Evolutionary conservation across 2,888 invertebrate genomes (phyloP).

Genomic region (Drosophila pseudotalamancana): DNA sequence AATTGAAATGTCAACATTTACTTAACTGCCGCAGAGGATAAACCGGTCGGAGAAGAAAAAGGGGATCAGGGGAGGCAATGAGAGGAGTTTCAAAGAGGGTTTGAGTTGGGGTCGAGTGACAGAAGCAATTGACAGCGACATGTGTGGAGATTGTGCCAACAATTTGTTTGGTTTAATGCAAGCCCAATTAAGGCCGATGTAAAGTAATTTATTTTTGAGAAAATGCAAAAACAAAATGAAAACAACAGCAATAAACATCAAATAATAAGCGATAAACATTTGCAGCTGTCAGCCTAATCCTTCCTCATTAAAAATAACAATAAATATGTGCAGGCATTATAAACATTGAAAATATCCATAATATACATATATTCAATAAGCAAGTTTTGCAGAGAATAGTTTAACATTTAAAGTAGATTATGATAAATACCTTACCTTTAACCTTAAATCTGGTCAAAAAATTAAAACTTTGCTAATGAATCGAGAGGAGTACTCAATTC

Average conservation of each 20-base stretch:
- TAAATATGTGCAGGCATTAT: conserved; percentile 12
- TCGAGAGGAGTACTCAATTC: background rate
- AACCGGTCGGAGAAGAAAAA: background rate
- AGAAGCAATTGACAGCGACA: conserved; percentile 31
- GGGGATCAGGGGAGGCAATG: no score
- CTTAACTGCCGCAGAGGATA: conserved; percentile 33
- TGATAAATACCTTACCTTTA: no score
- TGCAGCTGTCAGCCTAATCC: conserved; percentile 47
- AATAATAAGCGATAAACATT: conserved; percentile 42
- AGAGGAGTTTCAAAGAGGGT: no score
- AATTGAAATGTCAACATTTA: conserved; percentile 61
- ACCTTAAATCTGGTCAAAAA: no score
- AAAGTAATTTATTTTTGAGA: conserved; percentile 46
- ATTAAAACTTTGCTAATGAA: background rate
- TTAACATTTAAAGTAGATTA: background rate
- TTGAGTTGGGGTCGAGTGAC: background rate
- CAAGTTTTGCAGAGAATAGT: background rate
- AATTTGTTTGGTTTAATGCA: conserved; percentile 32
- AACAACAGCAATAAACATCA: conserved; percentile 23
- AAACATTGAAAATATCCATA: conserved; percentile 44
- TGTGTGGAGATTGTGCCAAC: conserved; percentile 36
- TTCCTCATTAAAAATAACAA: conserved; percentile 19
- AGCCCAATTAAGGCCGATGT: conserved; percentile 46
- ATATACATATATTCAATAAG: conserved; percentile 8
- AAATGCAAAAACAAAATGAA: conserved; percentile 13